Evolutionary conservation across 2,113 vertebrate species (phyloP).

Genomic region (Clarias gariepinus): DNA sequence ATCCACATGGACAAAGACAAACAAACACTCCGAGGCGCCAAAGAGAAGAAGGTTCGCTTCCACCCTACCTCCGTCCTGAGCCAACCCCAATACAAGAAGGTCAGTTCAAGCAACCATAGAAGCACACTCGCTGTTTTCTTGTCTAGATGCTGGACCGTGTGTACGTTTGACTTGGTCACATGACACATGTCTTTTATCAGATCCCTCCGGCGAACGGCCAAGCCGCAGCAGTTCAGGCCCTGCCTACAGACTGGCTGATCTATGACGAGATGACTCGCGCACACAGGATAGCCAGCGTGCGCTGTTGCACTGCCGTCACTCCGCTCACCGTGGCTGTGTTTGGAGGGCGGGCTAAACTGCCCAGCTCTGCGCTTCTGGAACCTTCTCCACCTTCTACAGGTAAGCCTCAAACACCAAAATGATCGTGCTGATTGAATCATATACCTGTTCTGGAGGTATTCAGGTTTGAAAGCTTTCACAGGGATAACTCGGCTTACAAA

Average conservation of each 20-base stretch:
- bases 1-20: slow-evolving; percentile 80
- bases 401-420: slow-evolving; percentile 45
- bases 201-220: slow-evolving; percentile 79
- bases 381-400: slow-evolving; percentile 65
- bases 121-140: background rate
- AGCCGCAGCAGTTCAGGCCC: slow-evolving; percentile 70
- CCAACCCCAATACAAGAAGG: slow-evolving; percentile 83
- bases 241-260: slow-evolving; percentile 92
- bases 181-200: slow-evolving; percentile 60
- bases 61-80: slow-evolving; percentile 89
- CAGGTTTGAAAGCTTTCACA: background rate
- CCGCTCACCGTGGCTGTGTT: slow-evolving; percentile 84
- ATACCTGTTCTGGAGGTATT: background rate
- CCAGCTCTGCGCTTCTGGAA: slow-evolving; percentile 77
- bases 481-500: no score
- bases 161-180: background rate
- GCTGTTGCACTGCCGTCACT: slow-evolving; percentile 87
- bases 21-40: slow-evolving; percentile 71
- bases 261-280: slow-evolving; percentile 92
- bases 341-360: slow-evolving; percentile 81
- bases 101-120: slow-evolving; percentile 58
- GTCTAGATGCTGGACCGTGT: background rate
- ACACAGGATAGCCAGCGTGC: slow-evolving; percentile 84
- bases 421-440: background rate
- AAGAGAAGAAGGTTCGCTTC: slow-evolving; percentile 86